These are phyloP conservation scores for Malurus alboscapulatus DNA, from an alignment of 2,113 vertebrate genomes.

Conservation along the genomic window DNA sequence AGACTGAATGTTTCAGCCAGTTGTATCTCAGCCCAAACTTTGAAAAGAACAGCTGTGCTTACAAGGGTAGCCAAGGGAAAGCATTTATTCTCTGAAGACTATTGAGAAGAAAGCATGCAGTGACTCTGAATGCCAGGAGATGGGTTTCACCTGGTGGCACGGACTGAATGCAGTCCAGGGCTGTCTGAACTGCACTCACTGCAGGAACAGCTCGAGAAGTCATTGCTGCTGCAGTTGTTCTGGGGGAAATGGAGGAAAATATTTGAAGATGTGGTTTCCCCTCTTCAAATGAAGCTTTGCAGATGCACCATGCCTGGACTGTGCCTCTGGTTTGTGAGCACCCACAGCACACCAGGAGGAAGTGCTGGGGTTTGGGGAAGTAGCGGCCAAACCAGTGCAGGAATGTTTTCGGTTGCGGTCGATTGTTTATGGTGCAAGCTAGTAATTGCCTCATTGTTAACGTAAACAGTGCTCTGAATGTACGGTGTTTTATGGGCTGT, in stretches of 20 bases:
- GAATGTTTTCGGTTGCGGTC: not conserved
- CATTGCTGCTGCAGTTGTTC: not conserved
- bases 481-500: not conserved
- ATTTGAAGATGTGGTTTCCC: not conserved
- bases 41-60: not conserved
- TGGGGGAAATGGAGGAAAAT: not conserved
- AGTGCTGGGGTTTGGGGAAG: slow-evolving; percentile 25
- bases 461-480: not conserved
- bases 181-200: not conserved
- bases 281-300: not conserved
- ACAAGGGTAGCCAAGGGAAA: not conserved
- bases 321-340: not conserved
- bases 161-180: not conserved
- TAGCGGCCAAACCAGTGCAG: not conserved
- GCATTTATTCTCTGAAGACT: not conserved
- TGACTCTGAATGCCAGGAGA: not conserved
- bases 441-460: slow-evolving; percentile 19
- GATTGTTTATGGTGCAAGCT: not conserved
- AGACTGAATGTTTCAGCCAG: not conserved
- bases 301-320: not conserved
- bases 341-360: not conserved
- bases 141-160: not conserved
- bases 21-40: not conserved
- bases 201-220: not conserved
- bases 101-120: not conserved